Conservation (phyloP, 2,113 vertebrate genomes). For the Phainopepla nitens region DNA sequence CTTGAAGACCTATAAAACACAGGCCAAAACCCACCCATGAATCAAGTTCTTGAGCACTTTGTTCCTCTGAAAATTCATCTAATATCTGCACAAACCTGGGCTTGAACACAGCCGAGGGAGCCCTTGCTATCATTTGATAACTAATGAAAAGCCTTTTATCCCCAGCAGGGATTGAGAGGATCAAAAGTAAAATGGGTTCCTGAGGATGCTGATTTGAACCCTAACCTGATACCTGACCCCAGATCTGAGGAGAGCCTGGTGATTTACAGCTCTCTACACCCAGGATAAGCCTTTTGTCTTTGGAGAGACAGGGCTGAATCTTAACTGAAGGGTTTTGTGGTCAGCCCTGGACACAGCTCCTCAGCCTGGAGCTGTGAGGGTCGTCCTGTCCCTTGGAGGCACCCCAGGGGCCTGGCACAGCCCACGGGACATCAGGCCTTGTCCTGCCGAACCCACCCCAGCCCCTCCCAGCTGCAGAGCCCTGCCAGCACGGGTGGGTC, state of each 20-base stretch:
- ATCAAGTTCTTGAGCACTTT: background rate
- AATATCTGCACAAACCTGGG: background rate
- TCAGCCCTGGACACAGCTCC: background rate
- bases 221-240: background rate
- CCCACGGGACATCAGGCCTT: rapidly evolving
- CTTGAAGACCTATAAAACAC: slow-evolving; percentile 26
- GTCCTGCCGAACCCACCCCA: background rate
- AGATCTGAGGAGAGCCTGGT: background rate
- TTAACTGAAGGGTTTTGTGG: background rate
- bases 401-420: background rate
- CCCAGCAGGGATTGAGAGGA: background rate
- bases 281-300: background rate
- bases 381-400: rapidly evolving
- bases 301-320: background rate
- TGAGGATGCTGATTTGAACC: background rate
- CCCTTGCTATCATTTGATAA: background rate
- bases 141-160: background rate
- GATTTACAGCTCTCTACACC: background rate
- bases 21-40: background rate
- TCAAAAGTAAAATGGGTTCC: background rate
- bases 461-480: background rate
- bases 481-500: background rate
- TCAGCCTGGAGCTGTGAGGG: background rate
- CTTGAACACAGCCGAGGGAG: background rate
- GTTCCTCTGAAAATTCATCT: slow-evolving; percentile 14